Evolutionary conservation across 2,113 vertebrate genomes (phyloP).

Genomic region (Mionectes macconnelli): DNA sequence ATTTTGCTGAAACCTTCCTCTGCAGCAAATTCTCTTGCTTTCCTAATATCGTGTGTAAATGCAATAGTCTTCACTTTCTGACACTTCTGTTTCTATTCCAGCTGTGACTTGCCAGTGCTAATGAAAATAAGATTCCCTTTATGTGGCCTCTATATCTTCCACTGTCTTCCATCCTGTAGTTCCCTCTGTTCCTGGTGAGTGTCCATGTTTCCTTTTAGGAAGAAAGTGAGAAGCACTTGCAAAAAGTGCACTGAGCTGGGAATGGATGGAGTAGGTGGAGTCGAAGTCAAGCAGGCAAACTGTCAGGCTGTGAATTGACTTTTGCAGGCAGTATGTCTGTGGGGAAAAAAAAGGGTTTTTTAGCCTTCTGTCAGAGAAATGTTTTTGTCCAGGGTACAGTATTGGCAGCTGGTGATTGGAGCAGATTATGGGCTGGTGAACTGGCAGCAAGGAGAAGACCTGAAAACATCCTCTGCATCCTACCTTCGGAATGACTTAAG

Average conservation of each 20-base stretch:
- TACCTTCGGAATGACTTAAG: background rate
- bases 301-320: background rate
- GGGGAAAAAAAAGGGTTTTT: background rate
- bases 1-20: background rate
- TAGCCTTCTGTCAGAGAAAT: background rate
- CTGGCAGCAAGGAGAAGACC: background rate
- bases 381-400: background rate
- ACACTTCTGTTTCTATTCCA: background rate
- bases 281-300: background rate
- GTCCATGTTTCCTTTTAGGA: background rate
- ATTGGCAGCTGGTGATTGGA: background rate
- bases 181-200: background rate
- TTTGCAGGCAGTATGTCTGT: background rate
- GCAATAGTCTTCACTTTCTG: background rate
- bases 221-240: background rate
- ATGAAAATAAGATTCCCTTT: background rate
- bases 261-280: background rate
- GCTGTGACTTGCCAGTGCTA: background rate
- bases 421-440: background rate
- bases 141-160: background rate
- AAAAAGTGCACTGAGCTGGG: background rate
- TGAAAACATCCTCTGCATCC: background rate
- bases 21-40: background rate
- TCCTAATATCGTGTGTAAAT: rapidly evolving
- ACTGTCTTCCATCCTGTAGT: background rate